Evolutionary conservation across 2,113 vertebrate genomes (phyloP).

Genomic region (Myocastor coypus): DNA sequence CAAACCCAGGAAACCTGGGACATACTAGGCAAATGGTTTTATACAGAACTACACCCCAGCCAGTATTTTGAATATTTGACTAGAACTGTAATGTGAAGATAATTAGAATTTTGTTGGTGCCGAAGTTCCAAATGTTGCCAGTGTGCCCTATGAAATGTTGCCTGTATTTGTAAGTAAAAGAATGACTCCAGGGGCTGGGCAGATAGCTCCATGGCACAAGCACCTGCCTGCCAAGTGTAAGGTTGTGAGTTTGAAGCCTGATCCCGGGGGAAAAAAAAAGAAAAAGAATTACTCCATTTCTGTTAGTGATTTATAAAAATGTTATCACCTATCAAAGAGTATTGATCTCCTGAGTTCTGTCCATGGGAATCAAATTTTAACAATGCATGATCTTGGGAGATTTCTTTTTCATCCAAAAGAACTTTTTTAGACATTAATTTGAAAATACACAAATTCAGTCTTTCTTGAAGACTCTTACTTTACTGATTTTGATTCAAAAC

Average conservation of each 20-base stretch:
- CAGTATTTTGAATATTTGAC: constrained; percentile 26
- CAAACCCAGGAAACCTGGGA: no score
- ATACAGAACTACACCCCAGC: background rate
- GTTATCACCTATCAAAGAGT: background rate
- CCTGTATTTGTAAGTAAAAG: background rate
- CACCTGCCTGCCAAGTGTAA: no score
- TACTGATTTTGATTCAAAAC: constrained; percentile 47
- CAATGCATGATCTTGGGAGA: background rate
- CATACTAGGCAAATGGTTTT: background rate
- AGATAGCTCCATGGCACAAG: no score
- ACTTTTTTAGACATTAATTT: background rate
- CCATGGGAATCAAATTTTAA: background rate
- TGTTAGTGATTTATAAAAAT: background rate
- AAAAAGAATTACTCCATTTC: background rate
- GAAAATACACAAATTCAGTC: background rate
- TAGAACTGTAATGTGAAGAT: background rate
- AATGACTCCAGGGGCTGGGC: background rate
- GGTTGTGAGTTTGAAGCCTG: no score
- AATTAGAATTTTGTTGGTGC: background rate
- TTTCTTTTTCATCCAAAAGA: background rate
- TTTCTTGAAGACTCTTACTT: background rate
- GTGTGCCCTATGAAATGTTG: background rate
- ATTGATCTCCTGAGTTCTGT: background rate
- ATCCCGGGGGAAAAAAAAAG: no score
- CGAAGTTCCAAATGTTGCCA: background rate